phyloP scores from a whole-genome alignment of 2,113 vertebrate genomes.

The Pollimyrus isidori region DNA sequence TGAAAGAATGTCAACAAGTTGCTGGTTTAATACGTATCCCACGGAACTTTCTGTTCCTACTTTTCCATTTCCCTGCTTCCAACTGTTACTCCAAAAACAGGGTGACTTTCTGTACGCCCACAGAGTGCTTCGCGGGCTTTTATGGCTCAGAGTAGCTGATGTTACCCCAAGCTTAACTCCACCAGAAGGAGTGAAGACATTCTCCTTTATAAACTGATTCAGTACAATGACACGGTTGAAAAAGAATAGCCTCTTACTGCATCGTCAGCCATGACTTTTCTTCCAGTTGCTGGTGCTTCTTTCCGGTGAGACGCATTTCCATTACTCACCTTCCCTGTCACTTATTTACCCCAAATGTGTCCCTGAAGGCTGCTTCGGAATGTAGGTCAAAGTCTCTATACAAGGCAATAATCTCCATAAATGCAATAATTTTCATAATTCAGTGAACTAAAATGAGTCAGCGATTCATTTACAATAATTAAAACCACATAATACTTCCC shows the following conservation, averaged over 20 bases:
- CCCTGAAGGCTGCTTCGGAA: not conserved
- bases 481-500: not conserved
- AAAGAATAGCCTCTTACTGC: not conserved
- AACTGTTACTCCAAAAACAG: not conserved
- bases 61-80: not conserved
- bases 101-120: not conserved
- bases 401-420: not conserved
- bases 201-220: not conserved
- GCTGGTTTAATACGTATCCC: not conserved
- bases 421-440: not conserved
- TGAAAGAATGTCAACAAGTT: not conserved
- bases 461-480: not conserved
- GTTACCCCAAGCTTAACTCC: not conserved
- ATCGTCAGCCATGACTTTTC: not conserved
- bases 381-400: not conserved
- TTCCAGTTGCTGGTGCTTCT: not conserved
- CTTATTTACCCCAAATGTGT: not conserved
- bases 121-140: not conserved
- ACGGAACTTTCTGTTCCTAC: not conserved
- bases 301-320: not conserved
- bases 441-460: not conserved
- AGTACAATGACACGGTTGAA: not conserved
- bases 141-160: not conserved
- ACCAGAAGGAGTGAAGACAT: not conserved
- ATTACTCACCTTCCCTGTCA: not conserved